Evolutionary conservation across 2,888 invertebrate species (phyloP), one percentile per base, ranked within the genome.

Genomic region (Apamea monoglypha): DNA sequence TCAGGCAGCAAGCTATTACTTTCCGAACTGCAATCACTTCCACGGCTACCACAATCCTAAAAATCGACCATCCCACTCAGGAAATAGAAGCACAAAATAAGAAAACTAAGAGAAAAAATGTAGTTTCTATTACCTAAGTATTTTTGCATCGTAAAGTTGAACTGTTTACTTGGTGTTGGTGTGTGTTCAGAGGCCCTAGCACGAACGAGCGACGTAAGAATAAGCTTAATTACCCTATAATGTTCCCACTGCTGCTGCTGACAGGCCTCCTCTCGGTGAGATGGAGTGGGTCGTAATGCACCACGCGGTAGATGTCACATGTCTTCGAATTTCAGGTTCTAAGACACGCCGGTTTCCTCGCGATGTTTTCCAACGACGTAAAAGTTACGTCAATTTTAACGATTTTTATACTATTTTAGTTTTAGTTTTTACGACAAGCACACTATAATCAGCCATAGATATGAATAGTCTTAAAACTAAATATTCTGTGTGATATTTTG

Each of bases 21-120:
- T 78, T 69, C 64, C 78, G 78, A 32, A 78, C 79, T 78, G 68
- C 68, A 84, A 81, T 81, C 68, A 56, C 68, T 84, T 68, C 53
- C 78, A 40, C 56, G 47, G 25, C 56, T 40, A 84, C 81, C 84
- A 69, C 68, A 78, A 84, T 21, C 67, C 61, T 69, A 64, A 84
- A 82, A 72, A 68, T 32, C 47, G 44, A 63, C 56, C 71, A 21
- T 40, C 3, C 32, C 50, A 70, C 59, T 72, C 71, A 40, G 56
- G 50, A 82, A 85, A 80, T 56, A 29, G 47, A 72, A 1, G 25
- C 8, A 6, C n/a, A 63, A 76, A 76, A 61, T 77, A 68, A 63
- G 50, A 56, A 80, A 63, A 53, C 44, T 61, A n/a, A 1, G 44
- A 72, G 53, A 80, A 84, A 68, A 63, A n/a, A 29, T 21, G 29